These are phyloP conservation scores for Bufo bufo DNA, from an alignment of 2,113 vertebrate genomes.

Conservation along the genomic window DNA sequence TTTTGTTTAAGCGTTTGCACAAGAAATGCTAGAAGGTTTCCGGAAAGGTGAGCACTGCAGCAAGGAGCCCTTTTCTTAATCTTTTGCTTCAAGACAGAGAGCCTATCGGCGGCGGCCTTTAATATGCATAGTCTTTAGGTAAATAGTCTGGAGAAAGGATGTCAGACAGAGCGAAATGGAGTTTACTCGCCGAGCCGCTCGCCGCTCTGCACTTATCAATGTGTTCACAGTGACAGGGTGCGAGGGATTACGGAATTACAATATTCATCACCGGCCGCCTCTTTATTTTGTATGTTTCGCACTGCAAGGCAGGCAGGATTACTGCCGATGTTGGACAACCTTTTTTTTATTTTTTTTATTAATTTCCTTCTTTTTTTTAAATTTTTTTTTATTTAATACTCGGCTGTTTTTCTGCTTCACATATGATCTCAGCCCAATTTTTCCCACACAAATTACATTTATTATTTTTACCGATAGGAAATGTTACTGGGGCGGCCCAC, in stretches of 20 bases:
- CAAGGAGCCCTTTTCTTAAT: slow-evolving; percentile 67
- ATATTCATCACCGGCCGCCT: slow-evolving; percentile 70
- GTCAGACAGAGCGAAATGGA: slow-evolving; percentile 70
- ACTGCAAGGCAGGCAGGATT: not conserved
- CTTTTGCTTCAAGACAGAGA: slow-evolving; percentile 66
- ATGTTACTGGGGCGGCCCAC: slow-evolving; percentile 30
- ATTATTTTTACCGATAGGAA: slow-evolving; percentile 44
- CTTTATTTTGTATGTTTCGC: slow-evolving; percentile 46
- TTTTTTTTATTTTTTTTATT: not conserved
- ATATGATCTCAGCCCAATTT: slow-evolving; percentile 14
- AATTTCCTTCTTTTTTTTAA: not conserved
- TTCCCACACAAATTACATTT: slow-evolving; percentile 46
- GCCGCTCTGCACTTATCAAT: slow-evolving; percentile 69
- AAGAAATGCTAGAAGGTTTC: slow-evolving; percentile 64
- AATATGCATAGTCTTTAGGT: slow-evolving; percentile 76
- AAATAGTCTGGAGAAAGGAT: slow-evolving; percentile 73
- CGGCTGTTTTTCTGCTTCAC: not conserved
- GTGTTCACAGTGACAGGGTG: slow-evolving; percentile 73
- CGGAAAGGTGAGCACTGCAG: slow-evolving; percentile 65
- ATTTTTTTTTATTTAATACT: not conserved
- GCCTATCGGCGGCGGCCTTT: slow-evolving; percentile 68
- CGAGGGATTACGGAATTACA: slow-evolving; percentile 74
- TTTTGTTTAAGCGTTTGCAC: slow-evolving; percentile 67
- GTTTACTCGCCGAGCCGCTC: slow-evolving; percentile 65
- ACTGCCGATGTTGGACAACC: not conserved